Evolutionary conservation across 2,797 vertebrate genomes (phyloP).

Genomic region (Chiroxiphia lanceolata): DNA sequence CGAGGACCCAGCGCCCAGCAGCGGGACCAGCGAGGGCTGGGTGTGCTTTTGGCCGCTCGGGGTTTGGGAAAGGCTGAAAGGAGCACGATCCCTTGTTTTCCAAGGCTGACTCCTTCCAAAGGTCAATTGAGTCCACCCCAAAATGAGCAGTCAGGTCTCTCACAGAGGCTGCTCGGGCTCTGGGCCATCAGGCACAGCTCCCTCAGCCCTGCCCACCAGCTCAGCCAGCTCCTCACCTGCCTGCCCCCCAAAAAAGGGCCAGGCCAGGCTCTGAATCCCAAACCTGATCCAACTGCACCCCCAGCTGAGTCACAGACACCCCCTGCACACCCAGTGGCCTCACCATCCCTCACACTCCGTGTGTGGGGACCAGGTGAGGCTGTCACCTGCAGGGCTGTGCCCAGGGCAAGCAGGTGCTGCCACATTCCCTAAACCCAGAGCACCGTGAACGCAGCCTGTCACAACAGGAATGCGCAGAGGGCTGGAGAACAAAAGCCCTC

Average conservation of each 20-base stretch:
- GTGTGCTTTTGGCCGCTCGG: fast-evolving
- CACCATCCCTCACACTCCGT: neutral
- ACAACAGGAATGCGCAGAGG: neutral
- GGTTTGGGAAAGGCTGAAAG: neutral
- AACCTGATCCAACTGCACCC: neutral
- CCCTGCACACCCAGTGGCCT: neutral
- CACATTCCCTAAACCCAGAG: neutral
- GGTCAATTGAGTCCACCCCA: neutral
- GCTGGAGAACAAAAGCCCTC: neutral
- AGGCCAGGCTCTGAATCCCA: neutral
- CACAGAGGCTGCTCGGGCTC: neutral
- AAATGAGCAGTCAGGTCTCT: neutral
- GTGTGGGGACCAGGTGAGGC: neutral
- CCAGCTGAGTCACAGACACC: fast-evolving
- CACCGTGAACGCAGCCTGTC: neutral
- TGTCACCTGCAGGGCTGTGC: neutral
- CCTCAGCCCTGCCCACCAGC: neutral
- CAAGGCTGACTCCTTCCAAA: neutral
- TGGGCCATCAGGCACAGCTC: neutral
- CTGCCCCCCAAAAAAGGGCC: fast-evolving
- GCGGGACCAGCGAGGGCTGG: no score
- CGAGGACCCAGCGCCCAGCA: neutral
- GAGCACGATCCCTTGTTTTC: fast-evolving
- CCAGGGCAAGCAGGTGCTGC: neutral
- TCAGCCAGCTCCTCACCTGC: neutral